Percentiles rank a stretch among this genome's conserved stretches.
Conservation (phyloP, 2,113 vertebrate species). For the Cariama cristata region DNA sequence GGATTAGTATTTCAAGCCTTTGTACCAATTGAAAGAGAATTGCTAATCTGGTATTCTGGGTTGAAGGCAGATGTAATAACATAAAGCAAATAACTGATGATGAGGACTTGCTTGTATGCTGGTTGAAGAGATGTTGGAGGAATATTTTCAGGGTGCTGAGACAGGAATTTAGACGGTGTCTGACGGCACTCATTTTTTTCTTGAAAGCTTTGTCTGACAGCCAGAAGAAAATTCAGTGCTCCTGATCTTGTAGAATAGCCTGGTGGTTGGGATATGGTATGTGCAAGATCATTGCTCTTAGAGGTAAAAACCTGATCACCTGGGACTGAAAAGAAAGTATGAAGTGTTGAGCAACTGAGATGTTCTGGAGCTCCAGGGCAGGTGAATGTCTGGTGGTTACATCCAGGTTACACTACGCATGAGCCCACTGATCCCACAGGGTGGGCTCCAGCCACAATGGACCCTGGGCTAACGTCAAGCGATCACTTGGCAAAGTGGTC, state of each 20-base stretch:
- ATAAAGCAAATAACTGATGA: not conserved
- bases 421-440: not conserved
- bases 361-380: not conserved
- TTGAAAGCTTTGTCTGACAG: not conserved
- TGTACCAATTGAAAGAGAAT: not conserved
- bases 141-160: not conserved
- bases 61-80: not conserved
- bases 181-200: not conserved
- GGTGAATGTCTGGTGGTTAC: not conserved
- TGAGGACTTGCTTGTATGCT: not conserved
- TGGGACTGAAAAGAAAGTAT: not conserved
- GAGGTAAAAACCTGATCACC: not conserved
- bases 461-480: fast-evolving
- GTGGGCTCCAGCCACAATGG: not conserved
- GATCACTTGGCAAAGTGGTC: fast-evolving
- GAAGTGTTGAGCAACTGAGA: not conserved
- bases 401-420: fast-evolving
- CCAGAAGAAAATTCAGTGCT: not conserved
- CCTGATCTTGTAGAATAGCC: fast-evolving
- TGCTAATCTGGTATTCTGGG: not conserved
- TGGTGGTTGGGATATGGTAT: not conserved
- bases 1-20: not conserved
- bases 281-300: not conserved
- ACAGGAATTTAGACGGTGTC: not conserved
- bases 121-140: not conserved